These are phyloP conservation scores for Lithophane leautieri DNA, from an alignment of 2,888 invertebrate species.

Conservation along the genomic window DNA sequence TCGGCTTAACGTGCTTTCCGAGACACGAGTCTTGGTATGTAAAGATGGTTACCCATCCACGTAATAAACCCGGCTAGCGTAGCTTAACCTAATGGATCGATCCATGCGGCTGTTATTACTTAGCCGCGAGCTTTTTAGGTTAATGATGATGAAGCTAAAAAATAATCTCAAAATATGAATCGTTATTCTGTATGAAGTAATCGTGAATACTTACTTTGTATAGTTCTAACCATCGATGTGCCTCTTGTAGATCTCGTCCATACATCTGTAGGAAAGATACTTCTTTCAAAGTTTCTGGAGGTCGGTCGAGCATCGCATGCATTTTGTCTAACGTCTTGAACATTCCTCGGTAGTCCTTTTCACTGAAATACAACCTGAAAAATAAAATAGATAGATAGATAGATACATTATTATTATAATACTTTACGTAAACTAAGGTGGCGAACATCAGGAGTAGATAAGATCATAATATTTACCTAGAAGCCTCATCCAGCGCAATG, in stretches of 20 bases:
- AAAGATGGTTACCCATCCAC: too few species aligned
- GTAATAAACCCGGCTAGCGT: too few species aligned
- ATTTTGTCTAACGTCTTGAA: slow-evolving; percentile 98
- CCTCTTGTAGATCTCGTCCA: slow-evolving; percentile 97
- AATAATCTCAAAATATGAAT: too few species aligned
- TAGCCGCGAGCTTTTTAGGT: too few species aligned
- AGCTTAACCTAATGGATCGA: too few species aligned
- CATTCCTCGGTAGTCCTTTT: slow-evolving; percentile 98
- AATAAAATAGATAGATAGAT: neutral
- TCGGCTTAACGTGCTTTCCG: too few species aligned
- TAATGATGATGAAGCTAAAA: too few species aligned
- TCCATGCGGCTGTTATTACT: too few species aligned
- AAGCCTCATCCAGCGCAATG: slow-evolving; percentile 97
- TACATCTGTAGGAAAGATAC: slow-evolving; percentile 99
- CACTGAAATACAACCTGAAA: slow-evolving; percentile 97
- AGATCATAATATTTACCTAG: slow-evolving; percentile 81
- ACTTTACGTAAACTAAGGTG: neutral
- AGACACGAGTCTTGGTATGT: too few species aligned
- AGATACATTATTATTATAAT: neutral
- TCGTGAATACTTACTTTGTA: slow-evolving; percentile 90
- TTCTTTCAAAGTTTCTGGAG: slow-evolving; percentile 98
- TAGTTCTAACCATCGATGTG: slow-evolving; percentile 98
- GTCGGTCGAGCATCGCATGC: slow-evolving; percentile 97
- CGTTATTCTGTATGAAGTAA: too few species aligned
- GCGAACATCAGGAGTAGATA: neutral